A percentile compares a stretch with the other conserved stretches of the same genome.
Evolutionary conservation across 2,888 invertebrate species (phyloP).

Genomic region (Lobophora halterata): DNA sequence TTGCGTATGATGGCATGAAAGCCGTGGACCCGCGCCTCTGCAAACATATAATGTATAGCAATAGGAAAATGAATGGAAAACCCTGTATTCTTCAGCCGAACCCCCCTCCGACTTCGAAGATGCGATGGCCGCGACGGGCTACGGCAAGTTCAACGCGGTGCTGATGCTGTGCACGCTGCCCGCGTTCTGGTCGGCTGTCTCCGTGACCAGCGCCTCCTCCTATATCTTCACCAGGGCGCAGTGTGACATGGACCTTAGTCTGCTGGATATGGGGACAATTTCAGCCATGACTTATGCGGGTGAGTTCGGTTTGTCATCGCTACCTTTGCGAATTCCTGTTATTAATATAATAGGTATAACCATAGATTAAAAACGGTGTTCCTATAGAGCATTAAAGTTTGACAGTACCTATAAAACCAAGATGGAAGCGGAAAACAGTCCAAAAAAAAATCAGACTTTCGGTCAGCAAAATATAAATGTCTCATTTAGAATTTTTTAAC

Average conservation of each 20-base stretch:
- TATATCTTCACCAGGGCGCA: slow-evolving; percentile 88
- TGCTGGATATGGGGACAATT: slow-evolving; percentile 86
- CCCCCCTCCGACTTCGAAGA: slow-evolving; percentile 83
- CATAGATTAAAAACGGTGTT: too few relatives aligned
- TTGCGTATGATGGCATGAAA: too few relatives aligned
- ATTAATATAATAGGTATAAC: too few relatives aligned
- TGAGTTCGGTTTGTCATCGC: slow-evolving; percentile 36
- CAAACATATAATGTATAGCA: too few relatives aligned
- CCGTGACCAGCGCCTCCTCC: slow-evolving; percentile 86
- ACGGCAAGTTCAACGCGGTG: slow-evolving; percentile 85
- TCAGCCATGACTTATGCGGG: slow-evolving; percentile 88
- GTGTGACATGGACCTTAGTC: slow-evolving; percentile 85
- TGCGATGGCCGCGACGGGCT: slow-evolving; percentile 85
- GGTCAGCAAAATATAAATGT: too few relatives aligned
- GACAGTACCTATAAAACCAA: too few relatives aligned
- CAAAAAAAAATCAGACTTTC: too few relatives aligned
- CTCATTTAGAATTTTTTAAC: too few relatives aligned
- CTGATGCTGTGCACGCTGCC: slow-evolving; percentile 82
- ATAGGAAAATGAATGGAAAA: background rate
- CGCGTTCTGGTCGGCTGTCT: slow-evolving; percentile 84
- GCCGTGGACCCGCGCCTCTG: too few relatives aligned
- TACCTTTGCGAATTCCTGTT: too few relatives aligned
- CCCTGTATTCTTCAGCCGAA: slow-evolving; percentile 22
- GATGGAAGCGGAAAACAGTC: too few relatives aligned
- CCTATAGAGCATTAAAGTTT: too few relatives aligned